Conservation (phyloP, 2,797 vertebrate genomes). For the Enteromius thamalakanensis region DNA sequence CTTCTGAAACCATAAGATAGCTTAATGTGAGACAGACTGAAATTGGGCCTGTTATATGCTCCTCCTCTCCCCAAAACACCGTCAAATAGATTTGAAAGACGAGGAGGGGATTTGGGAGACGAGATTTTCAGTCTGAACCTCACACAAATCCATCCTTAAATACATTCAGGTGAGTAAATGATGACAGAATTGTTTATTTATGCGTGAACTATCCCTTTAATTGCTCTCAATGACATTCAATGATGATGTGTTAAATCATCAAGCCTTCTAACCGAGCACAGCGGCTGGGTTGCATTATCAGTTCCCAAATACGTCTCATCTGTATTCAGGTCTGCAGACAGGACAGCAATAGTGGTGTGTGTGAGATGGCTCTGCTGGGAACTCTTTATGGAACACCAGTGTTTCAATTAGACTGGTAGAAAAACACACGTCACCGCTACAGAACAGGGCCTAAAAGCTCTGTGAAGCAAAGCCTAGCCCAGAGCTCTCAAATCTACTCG, state of each 20-base stretch:
- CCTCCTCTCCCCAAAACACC: not conserved
- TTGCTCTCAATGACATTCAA: slow-evolving; percentile 17
- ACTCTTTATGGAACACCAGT: slow-evolving; percentile 36
- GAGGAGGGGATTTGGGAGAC: not conserved
- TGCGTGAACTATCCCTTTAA: not conserved
- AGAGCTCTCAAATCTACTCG: slow-evolving; percentile 7
- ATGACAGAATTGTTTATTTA: not conserved
- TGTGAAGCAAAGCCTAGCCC: slow-evolving; percentile 42
- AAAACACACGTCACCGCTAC: slow-evolving; percentile 39
- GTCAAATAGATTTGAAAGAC: not conserved
- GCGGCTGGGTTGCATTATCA: not conserved
- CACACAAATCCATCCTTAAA: not conserved
- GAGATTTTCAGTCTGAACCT: not conserved
- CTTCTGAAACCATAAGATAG: not conserved
- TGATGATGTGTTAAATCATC: slow-evolving; percentile 27
- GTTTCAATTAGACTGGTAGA: slow-evolving; percentile 49
- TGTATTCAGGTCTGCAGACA: slow-evolving; percentile 20
- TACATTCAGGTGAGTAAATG: not conserved
- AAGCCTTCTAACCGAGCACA: slow-evolving; percentile 13
- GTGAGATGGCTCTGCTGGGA: slow-evolving; percentile 50
- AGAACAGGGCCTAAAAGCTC: slow-evolving; percentile 30
- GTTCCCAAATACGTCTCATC: not conserved
- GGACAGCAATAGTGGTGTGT: slow-evolving; percentile 3
- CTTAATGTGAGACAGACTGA: not conserved
- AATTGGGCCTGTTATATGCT: not conserved